Evolutionary conservation across 2,888 invertebrate species (phyloP).

Genomic region (Liodrosophila aerea): DNA sequence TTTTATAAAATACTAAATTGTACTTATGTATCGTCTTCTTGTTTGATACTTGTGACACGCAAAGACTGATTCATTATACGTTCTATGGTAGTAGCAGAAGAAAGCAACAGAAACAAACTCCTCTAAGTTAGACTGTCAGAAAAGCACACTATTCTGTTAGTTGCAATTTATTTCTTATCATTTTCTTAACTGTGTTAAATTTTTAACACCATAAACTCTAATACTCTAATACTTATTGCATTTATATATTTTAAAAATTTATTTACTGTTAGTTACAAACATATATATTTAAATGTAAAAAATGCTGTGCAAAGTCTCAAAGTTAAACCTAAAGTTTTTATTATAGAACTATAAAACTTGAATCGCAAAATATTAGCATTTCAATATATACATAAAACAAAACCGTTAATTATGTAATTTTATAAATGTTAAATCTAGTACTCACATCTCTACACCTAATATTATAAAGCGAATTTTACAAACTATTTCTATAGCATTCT

Average conservation of each 20-base stretch:
- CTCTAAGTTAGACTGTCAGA: slow-evolving; percentile 11
- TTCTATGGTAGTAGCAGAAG: slow-evolving; percentile 47
- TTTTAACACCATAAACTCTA: slow-evolving; percentile 6
- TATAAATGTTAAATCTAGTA: no score
- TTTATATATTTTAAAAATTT: slow-evolving; percentile 46
- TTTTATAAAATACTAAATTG: slow-evolving; percentile 39
- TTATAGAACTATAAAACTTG: slow-evolving; percentile 46
- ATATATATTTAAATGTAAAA: slow-evolving; percentile 40
- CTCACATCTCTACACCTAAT: no score
- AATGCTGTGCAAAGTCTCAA: slow-evolving; percentile 74
- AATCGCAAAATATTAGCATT: slow-evolving; percentile 3
- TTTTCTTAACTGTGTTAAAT: slow-evolving; percentile 6
- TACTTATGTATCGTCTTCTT: slow-evolving; percentile 47
- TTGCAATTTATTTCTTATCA: slow-evolving; percentile 8
- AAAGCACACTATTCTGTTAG: slow-evolving; percentile 7
- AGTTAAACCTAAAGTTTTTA: slow-evolving; percentile 70
- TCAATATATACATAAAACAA: no score
- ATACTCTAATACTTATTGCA: slow-evolving; percentile 5
- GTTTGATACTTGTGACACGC: slow-evolving; percentile 70
- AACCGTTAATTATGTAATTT: no score
- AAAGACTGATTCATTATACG: slow-evolving; percentile 76
- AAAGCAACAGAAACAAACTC: slow-evolving; percentile 15
- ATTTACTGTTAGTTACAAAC: slow-evolving; percentile 53
- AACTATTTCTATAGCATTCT: no score
- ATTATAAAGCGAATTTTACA: no score